phyloP scores from a whole-genome alignment of 2,888 invertebrate genomes.

The Patella pellucida region DNA sequence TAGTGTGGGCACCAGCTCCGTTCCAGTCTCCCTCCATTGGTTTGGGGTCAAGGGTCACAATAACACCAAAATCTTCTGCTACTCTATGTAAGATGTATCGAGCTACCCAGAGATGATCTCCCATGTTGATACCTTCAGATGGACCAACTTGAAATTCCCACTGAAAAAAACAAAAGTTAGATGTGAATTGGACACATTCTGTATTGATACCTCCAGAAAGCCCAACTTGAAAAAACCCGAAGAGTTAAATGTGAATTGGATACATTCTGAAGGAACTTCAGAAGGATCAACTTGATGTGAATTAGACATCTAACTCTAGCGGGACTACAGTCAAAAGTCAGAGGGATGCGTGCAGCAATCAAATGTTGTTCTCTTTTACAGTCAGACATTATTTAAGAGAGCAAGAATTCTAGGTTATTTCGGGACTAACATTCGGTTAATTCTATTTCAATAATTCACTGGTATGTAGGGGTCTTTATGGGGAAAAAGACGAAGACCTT shows the following conservation, averaged over 20 bases:
- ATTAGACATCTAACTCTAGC: too few species aligned
- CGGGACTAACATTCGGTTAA: too few species aligned
- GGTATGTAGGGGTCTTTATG: too few species aligned
- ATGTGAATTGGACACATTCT: not conserved
- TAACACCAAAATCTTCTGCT: slow-evolving; percentile 74
- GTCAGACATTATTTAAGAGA: not conserved
- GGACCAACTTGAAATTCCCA: slow-evolving; percentile 86
- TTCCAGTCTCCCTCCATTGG: slow-evolving; percentile 73
- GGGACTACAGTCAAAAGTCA: not conserved
- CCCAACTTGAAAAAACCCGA: too few species aligned
- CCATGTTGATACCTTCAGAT: slow-evolving; percentile 82
- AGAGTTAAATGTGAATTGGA: too few species aligned
- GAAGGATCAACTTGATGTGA: too few species aligned
- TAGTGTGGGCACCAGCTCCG: slow-evolving; percentile 90
- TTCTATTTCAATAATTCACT: too few species aligned
- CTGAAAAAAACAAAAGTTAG: slow-evolving; percentile 36
- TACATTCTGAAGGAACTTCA: too few species aligned
- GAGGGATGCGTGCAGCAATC: not conserved
- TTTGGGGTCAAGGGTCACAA: slow-evolving; percentile 73
- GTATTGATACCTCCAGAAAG: too few species aligned
- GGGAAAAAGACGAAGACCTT: too few species aligned
- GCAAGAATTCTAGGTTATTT: too few species aligned
- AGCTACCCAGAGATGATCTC: slow-evolving; percentile 74
- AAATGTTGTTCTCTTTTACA: not conserved
- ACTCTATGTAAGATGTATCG: slow-evolving; percentile 73